Base-by-base conservation (phyloP, 2,113 vertebrate species). In the Engraulis encrasicolus region DNA sequence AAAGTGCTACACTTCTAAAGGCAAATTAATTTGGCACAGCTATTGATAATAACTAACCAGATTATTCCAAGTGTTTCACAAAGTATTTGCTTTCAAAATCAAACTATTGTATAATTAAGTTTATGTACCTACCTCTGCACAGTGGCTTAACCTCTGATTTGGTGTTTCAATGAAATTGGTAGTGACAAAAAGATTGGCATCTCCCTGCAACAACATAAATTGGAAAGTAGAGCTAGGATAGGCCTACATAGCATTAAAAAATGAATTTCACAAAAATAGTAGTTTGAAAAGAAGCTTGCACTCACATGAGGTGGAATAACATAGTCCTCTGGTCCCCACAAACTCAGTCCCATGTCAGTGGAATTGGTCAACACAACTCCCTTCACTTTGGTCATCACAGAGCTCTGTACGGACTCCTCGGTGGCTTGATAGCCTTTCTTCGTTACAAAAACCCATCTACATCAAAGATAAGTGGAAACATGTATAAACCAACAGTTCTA, bases 291-390 rank as follows among this genome's bases (percentile, higher is more conserved):
- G n/a, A 61, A 23, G 17, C 23, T 19, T 38, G 20, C 79, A 88
- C 93, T 93, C 81, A 99, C 98, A 95, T 98, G 96, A 0, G 96
- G 93, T 52, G 97, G 97, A 82, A 98, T 95, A 86, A 98, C 96
- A 0, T 97, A 99, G 89, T 99, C 98, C 0, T 94, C 97, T 0
- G 97, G 96, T 14, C 97, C 97, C 98, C 97, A 99, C 6, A 99
- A 90, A 77, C 94, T 88, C 82, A 92, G 89, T 5, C 96, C 96
- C 0, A 95, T 94, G 83, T 95, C 95, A 0, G 95, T 92, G 58
- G 95, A 97, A 91, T 98, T 98, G 34, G 96, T 97, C 85, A 96
- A 92, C 0, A 95, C 92, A 40, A 96, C 96, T 0, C 98, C 98
- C 80, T 98, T 99, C 87, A 99, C 92, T 90, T 99, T 99, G 82